phyloP scores from a whole-genome alignment of 2,113 vertebrate species.

The Lepidothrix coronata region DNA sequence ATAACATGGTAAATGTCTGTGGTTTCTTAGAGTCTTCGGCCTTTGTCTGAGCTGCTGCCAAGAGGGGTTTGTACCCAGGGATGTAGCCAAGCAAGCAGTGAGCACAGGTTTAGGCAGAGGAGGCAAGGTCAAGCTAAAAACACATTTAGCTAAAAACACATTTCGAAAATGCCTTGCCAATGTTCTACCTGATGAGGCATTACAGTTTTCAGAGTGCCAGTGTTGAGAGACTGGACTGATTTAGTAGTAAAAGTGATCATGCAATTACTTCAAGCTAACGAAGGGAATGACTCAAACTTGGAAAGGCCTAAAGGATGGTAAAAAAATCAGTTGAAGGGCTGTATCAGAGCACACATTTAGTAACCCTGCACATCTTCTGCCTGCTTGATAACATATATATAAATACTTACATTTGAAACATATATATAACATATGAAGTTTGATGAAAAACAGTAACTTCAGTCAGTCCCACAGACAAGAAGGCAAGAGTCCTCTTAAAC shows the following conservation, averaged over 20 bases:
- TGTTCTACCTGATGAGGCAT: not conserved
- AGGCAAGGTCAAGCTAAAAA: not conserved
- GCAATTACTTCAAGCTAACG: not conserved
- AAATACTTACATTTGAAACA: not conserved
- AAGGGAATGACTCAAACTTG: not conserved
- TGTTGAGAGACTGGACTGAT: not conserved
- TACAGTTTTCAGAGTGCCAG: not conserved
- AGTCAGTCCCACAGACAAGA: not conserved
- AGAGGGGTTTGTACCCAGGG: not conserved
- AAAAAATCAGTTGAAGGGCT: not conserved
- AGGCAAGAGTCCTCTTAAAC: conserved; percentile 1
- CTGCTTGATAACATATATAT: not conserved
- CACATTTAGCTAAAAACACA: not conserved
- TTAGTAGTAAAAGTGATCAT: not conserved
- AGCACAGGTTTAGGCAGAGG: not conserved
- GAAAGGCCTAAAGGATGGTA: not conserved
- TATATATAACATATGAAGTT: not conserved
- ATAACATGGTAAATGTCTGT: not conserved
- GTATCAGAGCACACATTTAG: not conserved
- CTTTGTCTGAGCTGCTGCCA: not conserved
- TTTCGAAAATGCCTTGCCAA: not conserved
- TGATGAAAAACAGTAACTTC: conserved; percentile 39
- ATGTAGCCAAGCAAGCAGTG: not conserved
- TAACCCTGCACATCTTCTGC: not conserved
- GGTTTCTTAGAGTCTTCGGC: not conserved